Evolutionary conservation across 2,113 vertebrate species (phyloP).

Genomic region (Ancistrus triradiatus): DNA sequence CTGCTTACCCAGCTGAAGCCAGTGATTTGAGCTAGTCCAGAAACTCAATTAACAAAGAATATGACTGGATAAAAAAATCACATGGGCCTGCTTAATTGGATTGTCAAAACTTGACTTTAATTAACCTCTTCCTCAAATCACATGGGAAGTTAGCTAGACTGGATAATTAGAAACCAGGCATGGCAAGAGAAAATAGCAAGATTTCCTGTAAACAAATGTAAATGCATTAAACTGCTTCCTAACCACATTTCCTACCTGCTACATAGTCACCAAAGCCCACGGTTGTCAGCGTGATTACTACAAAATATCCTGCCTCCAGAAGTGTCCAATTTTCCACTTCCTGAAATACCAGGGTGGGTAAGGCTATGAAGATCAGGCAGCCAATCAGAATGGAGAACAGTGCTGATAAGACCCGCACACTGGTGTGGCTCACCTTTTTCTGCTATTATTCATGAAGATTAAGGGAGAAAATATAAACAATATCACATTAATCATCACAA

Average conservation of each 20-base stretch:
- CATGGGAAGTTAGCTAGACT: slow-evolving; percentile 18
- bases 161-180: slow-evolving; percentile 6
- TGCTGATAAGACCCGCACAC: slow-evolving; percentile 78
- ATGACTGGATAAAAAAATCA: slow-evolving; percentile 5
- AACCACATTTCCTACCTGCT: slow-evolving; percentile 66
- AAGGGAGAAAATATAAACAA: background rate
- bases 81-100: slow-evolving; percentile 10
- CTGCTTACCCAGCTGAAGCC: slow-evolving; percentile 5
- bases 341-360: slow-evolving; percentile 80
- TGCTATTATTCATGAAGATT: slow-evolving; percentile 63
- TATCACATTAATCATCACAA: too few species aligned
- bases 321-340: slow-evolving; percentile 76
- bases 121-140: slow-evolving; percentile 26
- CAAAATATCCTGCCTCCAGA: slow-evolving; percentile 83
- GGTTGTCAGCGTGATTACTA: slow-evolving; percentile 86
- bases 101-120: slow-evolving; percentile 23
- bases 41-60: slow-evolving; percentile 2
- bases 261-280: slow-evolving; percentile 89
- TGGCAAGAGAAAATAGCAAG: slow-evolving; percentile 17
- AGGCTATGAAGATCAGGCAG: slow-evolving; percentile 82
- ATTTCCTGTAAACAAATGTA: slow-evolving; percentile 21
- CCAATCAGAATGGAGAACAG: slow-evolving; percentile 84
- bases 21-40: slow-evolving; percentile 5
- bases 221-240: slow-evolving; percentile 24
- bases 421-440: slow-evolving; percentile 74